Evolutionary conservation across 35 echinoderm and acorn worm species (phyloP).

Genomic region (Apostichopus parvimensis): DNA sequence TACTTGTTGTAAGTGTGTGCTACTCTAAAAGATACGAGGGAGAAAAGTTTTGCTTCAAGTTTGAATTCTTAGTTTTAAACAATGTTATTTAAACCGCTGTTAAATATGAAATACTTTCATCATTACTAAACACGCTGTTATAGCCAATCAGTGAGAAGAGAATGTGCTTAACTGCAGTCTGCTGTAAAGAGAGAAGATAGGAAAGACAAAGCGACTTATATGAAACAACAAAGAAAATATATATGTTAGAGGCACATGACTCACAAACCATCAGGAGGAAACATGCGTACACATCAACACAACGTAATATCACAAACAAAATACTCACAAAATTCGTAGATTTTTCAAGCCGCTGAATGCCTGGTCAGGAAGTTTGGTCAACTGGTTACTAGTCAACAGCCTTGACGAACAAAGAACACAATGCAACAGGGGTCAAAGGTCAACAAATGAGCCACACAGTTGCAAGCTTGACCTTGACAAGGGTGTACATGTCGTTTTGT

Average conservation of each 20-base stretch:
- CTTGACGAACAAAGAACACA: slow-evolving; percentile 70
- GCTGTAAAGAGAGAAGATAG: neutral
- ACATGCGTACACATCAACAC: slow-evolving; percentile 24
- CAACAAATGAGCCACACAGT: slow-evolving; percentile 27
- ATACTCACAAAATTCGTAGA: slow-evolving; percentile 97
- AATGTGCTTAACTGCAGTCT: neutral
- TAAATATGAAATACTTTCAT: no score
- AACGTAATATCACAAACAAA: slow-evolving; percentile 41
- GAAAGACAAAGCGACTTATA: no score
- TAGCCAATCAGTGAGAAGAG: neutral
- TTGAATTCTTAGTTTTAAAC: no score
- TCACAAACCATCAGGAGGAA: neutral
- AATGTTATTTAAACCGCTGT: no score
- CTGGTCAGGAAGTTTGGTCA: slow-evolving; percentile 80
- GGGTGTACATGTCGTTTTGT: neutral
- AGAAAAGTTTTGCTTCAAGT: no score
- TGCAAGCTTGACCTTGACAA: slow-evolving; percentile 28
- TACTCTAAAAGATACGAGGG: no score
- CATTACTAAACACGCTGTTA: no score
- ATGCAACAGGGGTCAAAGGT: slow-evolving; percentile 25
- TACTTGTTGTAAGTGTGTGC: no score
- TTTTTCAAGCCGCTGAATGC: slow-evolving; percentile 90
- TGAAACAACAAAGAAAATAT: neutral
- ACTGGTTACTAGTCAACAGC: slow-evolving; percentile 96
- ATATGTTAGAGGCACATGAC: neutral